Base-by-base conservation (phyloP, 2,113 vertebrate species). In the Ictidomys tridecemlineatus region DNA sequence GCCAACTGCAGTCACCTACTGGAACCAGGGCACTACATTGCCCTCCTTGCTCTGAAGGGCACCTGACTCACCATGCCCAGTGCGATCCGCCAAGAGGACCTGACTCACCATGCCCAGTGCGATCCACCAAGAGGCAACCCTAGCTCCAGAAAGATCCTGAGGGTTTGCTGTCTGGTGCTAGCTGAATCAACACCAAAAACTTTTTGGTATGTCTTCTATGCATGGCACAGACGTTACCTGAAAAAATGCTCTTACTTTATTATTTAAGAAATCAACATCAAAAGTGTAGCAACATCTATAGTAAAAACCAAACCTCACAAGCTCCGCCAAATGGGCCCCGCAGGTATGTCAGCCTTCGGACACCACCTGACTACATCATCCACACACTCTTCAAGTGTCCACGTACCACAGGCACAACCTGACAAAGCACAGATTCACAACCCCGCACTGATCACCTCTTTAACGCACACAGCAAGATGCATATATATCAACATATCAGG, bases 361-460 rank as follows among this genome's bases (percentile, higher is more conserved):
- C 76, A 69, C 76, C 4, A 45, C 22, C 85, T 34, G 8, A 83
- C 82, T n/a, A 7, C 0, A 51, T 39, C 65, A 92, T 16, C 32
- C 16, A 32, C 4, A 3, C 16, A 70, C 11, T 48, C 93, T 58
- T 76, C 14, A 70, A 51, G 67, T 78, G 51, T 14, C 34, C 24
- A 28, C 11, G 16, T 16, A 45, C 63, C 34, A 82, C 17, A 89
- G 86, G 70, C 79, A 39, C 0, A 78, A n/a, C 56, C 63, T 95
- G 24, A 92, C 4, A 48, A 39, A 28, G 16, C 61, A 76, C 11
- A 51, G 39, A 89, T 30, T 74, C 70, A 84, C 92, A 90, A 80
- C 1, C 1, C 0, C 2, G 7, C 7, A 7, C 20, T 24, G 56
- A 22, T 24, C 1, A 22, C 56, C 56, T 58, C 56, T 22, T 22